Conservation (phyloP, 35 echinoderm and acorn worm genomes). For the Chiridota heheva region DNA sequence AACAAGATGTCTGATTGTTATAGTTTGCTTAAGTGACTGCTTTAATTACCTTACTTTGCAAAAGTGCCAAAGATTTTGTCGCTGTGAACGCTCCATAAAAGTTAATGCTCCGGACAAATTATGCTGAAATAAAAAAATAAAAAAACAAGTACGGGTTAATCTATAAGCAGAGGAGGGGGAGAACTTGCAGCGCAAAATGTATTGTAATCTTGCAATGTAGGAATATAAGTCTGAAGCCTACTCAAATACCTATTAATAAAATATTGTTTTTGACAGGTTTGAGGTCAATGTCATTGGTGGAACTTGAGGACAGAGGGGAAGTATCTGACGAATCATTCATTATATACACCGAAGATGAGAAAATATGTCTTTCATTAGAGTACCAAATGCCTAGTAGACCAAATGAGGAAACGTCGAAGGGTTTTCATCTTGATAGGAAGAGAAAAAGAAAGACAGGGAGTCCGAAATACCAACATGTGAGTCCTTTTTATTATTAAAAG, state of each 20-base stretch:
- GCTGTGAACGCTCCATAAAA: too few relatives aligned
- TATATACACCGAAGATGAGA: constrained; percentile 60
- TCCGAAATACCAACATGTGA: background rate
- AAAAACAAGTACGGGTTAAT: too few relatives aligned
- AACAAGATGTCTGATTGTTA: too few relatives aligned
- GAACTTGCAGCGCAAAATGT: background rate
- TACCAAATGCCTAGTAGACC: constrained; percentile 21
- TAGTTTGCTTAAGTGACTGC: too few relatives aligned
- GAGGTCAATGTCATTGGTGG: background rate
- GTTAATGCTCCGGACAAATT: too few relatives aligned
- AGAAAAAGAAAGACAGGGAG: background rate
- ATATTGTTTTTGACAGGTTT: too few relatives aligned
- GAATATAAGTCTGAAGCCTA: too few relatives aligned
- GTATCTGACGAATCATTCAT: constrained; percentile 43
- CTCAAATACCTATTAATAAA: too few relatives aligned
- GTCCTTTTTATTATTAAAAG: background rate
- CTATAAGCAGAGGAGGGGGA: background rate
- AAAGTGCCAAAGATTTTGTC: too few relatives aligned
- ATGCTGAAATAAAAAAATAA: too few relatives aligned
- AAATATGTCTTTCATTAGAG: constrained; percentile 47
- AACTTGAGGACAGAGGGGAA: constrained; percentile 42
- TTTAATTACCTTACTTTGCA: too few relatives aligned
- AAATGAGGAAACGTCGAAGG: background rate
- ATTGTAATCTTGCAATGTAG: background rate
- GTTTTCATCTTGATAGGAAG: background rate